Percentiles rank a stretch among this genome's conserved stretches.
Evolutionary conservation across 2,888 invertebrate species (phyloP).

Genomic region (Tillus elongatus): DNA sequence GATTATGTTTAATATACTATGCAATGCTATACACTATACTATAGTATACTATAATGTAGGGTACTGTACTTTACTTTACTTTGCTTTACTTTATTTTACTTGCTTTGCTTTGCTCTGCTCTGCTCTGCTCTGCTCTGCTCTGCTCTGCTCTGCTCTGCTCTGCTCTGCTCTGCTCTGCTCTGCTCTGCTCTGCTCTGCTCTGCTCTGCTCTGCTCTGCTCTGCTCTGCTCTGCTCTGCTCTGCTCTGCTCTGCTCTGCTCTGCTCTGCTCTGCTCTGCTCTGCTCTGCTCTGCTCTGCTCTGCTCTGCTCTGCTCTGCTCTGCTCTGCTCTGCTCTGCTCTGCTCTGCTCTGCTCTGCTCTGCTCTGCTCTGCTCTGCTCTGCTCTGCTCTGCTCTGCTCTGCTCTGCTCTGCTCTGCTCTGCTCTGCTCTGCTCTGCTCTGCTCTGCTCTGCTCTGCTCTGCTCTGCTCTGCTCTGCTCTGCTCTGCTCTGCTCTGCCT

Average conservation of each 20-base stretch:
- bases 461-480: constrained; percentile 3
- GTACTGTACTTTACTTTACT: no score
- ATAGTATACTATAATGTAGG: no score
- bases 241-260: no score
- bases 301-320: background rate
- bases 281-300: no score
- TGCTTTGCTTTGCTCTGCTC: background rate
- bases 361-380: constrained; percentile 6
- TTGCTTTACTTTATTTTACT: no score
- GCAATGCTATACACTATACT: no score
- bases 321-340: constrained; percentile 5
- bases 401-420: constrained; percentile 4
- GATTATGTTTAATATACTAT: no score
- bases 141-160: constrained; percentile 4
- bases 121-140: constrained; percentile 4
- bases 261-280: background rate
- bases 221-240: background rate
- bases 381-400: constrained; percentile 6
- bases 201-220: background rate
- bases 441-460: constrained; percentile 3
- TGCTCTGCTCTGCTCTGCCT: constrained; percentile 4
- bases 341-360: constrained; percentile 8
- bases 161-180: constrained; percentile 4
- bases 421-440: constrained; percentile 5
- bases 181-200: constrained; percentile 4